These are phyloP conservation scores for Adineta ricciae DNA, from an alignment of 2,888 invertebrate species.

Conservation along the genomic window DNA sequence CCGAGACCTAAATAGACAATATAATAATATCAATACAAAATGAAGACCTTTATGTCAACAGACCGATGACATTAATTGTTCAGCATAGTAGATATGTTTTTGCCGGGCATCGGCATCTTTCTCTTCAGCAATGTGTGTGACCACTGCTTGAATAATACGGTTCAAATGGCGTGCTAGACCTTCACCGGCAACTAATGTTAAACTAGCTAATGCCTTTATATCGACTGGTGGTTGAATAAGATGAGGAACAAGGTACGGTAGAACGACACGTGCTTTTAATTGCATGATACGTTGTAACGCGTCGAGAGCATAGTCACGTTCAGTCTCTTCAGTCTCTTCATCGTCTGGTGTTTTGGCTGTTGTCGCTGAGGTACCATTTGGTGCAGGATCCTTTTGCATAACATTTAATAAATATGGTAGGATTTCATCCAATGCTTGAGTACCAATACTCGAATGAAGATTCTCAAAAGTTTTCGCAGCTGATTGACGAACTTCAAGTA, in stretches of 20 bases:
- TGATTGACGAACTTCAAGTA: conserved; percentile 78
- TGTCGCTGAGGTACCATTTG: no score
- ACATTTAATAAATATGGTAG: conserved; percentile 76
- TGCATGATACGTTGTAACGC: conserved; percentile 92
- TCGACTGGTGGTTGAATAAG: conserved; percentile 77
- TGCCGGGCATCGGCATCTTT: not conserved
- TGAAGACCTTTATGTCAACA: not conserved
- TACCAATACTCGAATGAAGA: conserved; percentile 82
- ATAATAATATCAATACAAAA: no score
- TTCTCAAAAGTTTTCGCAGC: conserved; percentile 94
- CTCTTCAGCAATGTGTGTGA: conserved; percentile 46
- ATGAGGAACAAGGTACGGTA: conserved; percentile 87
- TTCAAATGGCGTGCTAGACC: conserved; percentile 77
- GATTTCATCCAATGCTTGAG: conserved; percentile 87
- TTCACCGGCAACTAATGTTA: conserved; percentile 86
- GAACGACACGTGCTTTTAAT: conserved; percentile 82
- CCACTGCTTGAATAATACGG: conserved; percentile 80
- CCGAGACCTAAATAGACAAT: not conserved
- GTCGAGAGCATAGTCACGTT: conserved; percentile 72
- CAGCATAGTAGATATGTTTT: conserved; percentile 3
- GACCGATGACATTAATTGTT: not conserved
- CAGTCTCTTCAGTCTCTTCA: conserved; percentile 49
- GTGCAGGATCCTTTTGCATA: conserved; percentile 51
- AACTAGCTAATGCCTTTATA: conserved; percentile 75
- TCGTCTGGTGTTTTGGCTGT: conserved; percentile 45